Evolutionary conservation across 2,888 invertebrate genomes (phyloP).

Genomic region (Tetropium fuscum): DNA sequence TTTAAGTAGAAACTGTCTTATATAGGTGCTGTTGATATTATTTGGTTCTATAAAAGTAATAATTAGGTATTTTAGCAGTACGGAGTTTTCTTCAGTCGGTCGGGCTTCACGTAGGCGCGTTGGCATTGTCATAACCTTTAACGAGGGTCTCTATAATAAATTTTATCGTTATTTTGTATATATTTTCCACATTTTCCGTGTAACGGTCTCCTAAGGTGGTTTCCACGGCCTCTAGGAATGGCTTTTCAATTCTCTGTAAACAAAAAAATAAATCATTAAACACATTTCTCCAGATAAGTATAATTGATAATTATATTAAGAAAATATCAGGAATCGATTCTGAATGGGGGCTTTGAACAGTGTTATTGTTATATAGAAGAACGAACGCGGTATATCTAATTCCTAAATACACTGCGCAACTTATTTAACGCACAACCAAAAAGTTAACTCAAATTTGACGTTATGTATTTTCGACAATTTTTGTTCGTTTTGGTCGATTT

Average conservation of each 20-base stretch:
- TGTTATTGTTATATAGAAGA: no score
- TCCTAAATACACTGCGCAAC: no score
- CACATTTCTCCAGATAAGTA: background rate
- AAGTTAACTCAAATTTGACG: no score
- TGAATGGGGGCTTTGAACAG: no score
- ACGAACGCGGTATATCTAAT: no score
- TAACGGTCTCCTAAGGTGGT: constrained; percentile 89
- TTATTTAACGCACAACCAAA: no score
- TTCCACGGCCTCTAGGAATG: constrained; percentile 88
- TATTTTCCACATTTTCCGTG: constrained; percentile 89
- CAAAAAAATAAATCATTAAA: constrained; percentile 13
- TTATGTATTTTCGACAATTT: no score
- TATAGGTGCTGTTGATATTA: no score
- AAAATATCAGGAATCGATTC: no score
- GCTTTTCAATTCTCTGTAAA: constrained; percentile 87
- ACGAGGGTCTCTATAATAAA: constrained; percentile 88
- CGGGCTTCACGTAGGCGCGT: constrained; percentile 57
- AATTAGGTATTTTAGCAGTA: constrained; percentile 31
- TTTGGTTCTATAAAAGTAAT: constrained; percentile 36
- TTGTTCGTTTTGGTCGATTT: no score
- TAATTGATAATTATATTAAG: no score
- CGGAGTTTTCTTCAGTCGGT: constrained; percentile 37
- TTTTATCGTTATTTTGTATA: constrained; percentile 89
- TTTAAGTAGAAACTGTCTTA: no score
- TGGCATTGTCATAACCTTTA: constrained; percentile 75